Conservation (phyloP, 2,113 vertebrate species). For the Silurus meridionalis region DNA sequence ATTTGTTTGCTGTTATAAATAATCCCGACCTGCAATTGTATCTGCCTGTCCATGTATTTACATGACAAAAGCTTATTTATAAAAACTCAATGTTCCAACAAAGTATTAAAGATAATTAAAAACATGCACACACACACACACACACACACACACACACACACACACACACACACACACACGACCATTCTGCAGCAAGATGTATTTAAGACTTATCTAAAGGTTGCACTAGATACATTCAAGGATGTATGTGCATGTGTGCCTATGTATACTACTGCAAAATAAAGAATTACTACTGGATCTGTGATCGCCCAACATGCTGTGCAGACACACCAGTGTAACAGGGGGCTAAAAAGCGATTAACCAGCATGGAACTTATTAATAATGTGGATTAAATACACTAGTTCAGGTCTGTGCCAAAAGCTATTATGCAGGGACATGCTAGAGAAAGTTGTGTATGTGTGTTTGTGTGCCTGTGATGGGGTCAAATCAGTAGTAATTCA, state of each 20-base stretch:
- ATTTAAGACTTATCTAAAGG: conserved; percentile 26
- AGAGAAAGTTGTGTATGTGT: conserved; percentile 6
- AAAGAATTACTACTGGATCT: conserved; percentile 18
- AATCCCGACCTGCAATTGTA: no score
- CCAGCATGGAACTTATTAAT: conserved; percentile 27
- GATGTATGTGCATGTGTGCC: background rate
- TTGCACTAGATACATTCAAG: background rate
- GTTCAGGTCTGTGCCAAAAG: background rate
- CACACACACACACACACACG: background rate
- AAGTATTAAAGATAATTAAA: background rate
- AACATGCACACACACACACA: background rate
- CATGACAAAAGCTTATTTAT: background rate
- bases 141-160: background rate
- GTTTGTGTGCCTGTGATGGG: background rate
- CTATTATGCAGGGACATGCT: background rate
- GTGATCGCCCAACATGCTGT: conserved; percentile 24
- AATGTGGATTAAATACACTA: conserved; percentile 19
- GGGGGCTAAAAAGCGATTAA: conserved; percentile 26
- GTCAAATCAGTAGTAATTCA: conserved; percentile 29
- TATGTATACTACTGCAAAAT: background rate
- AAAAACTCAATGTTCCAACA: background rate
- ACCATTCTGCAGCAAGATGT: conserved; percentile 9
- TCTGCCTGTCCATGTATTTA: no score
- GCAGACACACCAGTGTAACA: background rate
- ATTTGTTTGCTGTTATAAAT: no score